Base-by-base conservation (phyloP, 2,797 vertebrate genomes). In the Paedocypris micromegethes region DNA sequence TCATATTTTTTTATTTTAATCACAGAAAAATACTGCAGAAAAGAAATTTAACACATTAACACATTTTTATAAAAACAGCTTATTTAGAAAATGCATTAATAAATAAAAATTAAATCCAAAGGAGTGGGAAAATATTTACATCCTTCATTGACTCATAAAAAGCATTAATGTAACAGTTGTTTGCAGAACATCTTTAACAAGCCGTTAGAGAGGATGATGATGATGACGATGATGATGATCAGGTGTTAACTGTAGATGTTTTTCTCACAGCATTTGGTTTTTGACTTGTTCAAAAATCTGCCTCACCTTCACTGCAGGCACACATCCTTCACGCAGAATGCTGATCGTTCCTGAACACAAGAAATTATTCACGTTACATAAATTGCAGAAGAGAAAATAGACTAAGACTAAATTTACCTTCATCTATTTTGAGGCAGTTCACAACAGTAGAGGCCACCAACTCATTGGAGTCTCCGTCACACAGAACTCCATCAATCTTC, bases 401-500 rank as follows among this genome's bases (percentile, higher is more conserved):
- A 61, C 23, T 23, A 23, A 23, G 23, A 23, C 23, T 66, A 4
- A 55, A 5, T 43, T 70, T 83, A 94, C 93, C 90, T 88, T 93
- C 90, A 79, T 95, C 86, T 59, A 94, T 92, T 74, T 83, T 88
- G 0, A 90, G 84, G 80, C 93, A 95, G 84, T 91, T 93, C 75
- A 95, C 90, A 48, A 95, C 88, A 0, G 93, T 95, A 39, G 93
- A 95, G 0, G 86, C 91, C 75, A 93, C 87, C 53, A 89, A 76
- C 80, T 94, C 92, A 53, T 91, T 92, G 47, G 93, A 93, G 44
- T 88, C 80, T 9, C 93, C 93, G 23, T 95, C 93, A 71, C 93
- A 93, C 9, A 95, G 86, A 73, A 95, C 90, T 6, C 91, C 93
- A 73, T 94, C 90, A 61, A 95, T 84, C 74, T 94, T 93, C 58